These are phyloP conservation scores for Stenichneumon culpator DNA, from an alignment of 2,888 invertebrate genomes.

Conservation along the genomic window DNA sequence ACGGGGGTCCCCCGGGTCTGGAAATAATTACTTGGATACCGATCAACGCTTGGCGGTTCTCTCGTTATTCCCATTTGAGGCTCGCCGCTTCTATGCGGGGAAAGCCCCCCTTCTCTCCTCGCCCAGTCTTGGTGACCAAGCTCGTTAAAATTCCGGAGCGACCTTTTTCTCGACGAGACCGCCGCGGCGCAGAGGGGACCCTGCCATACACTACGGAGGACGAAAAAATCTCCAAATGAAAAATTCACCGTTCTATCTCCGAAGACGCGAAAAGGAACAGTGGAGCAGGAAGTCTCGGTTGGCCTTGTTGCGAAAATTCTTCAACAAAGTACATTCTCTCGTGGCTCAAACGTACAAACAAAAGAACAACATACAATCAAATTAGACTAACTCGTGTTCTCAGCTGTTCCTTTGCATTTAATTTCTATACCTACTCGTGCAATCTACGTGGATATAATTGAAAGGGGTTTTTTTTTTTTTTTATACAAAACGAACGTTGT, in stretches of 20 bases:
- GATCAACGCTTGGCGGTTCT: constrained; percentile 73
- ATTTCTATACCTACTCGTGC: constrained; percentile 4
- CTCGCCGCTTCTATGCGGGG: constrained; percentile 12
- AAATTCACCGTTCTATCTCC: constrained; percentile 56
- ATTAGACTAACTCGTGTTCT: constrained; percentile 7
- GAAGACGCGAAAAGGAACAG: constrained; percentile 26
- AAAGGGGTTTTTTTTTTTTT: constrained; percentile 4
- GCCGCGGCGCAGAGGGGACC: constrained; percentile 1
- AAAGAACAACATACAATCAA: constrained; percentile 11
- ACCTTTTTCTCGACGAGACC: constrained; percentile 44
- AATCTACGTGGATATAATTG: constrained; percentile 3
- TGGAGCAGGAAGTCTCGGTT: constrained; percentile 9
- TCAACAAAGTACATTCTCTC: neutral
- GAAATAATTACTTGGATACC: constrained; percentile 77
- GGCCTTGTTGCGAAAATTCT: constrained; percentile 15
- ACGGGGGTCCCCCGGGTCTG: constrained; percentile 44
- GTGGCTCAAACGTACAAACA: neutral
- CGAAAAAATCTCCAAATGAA: constrained; percentile 57
- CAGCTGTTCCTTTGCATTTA: neutral
- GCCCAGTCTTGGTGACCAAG: constrained; percentile 47
- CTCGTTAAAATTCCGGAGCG: constrained; percentile 60
- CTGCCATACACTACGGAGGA: neutral
- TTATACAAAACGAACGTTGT: constrained; percentile 13
- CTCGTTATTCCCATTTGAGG: constrained; percentile 45
- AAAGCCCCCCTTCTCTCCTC: neutral